These are phyloP conservation scores for Steatocranus sp. DNA, from an alignment of 2,797 vertebrate species.

Conservation along the genomic window DNA sequence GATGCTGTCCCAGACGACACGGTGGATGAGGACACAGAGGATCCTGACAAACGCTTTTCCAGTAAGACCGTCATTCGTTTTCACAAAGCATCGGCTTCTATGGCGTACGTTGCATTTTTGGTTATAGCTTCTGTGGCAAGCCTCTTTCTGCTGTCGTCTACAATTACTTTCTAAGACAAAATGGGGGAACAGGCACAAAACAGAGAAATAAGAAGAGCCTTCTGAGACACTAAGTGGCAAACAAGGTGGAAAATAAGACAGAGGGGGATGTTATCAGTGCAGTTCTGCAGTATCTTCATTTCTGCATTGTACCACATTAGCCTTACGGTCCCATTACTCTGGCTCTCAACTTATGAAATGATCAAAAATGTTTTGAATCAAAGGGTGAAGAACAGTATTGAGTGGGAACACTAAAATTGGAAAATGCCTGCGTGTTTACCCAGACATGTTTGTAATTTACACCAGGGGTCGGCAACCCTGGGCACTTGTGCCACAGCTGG, in stretches of 20 bases:
- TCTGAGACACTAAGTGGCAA: neutral
- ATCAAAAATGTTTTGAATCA: neutral
- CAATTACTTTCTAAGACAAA: neutral
- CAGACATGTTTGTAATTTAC: neutral
- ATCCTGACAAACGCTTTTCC: conserved; percentile 89
- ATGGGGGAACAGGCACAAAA: neutral
- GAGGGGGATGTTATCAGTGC: neutral
- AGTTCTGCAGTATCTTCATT: neutral
- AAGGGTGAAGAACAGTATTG: neutral
- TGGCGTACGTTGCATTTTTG: neutral
- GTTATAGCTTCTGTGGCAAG: neutral
- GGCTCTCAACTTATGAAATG: neutral
- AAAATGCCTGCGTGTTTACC: neutral
- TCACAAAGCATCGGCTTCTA: neutral
- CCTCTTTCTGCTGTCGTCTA: neutral
- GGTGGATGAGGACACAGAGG: conserved; percentile 87
- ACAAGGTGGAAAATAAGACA: neutral
- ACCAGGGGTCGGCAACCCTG: neutral
- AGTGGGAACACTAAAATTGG: neutral
- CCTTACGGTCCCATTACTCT: neutral
- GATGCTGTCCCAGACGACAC: conserved; percentile 86
- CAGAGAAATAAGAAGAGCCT: neutral
- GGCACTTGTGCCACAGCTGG: neutral
- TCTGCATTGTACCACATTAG: neutral
- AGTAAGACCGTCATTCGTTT: conserved; percentile 68